Conservation (phyloP, 2,113 vertebrate genomes). For the Apistogramma diplotaenia region DNA sequence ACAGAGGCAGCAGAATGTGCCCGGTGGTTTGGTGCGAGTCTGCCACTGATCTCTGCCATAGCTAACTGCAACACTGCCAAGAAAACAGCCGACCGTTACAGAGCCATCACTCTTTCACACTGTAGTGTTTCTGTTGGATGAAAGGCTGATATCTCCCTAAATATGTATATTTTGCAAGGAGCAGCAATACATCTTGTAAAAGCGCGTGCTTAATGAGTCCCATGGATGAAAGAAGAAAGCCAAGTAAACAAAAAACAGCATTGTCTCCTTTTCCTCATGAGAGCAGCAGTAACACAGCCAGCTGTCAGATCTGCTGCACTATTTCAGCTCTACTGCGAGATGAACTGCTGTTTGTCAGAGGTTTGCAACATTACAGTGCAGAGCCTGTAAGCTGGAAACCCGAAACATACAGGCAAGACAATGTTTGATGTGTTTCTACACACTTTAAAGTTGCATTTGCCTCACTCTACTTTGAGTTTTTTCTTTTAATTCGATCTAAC, state of each 20-base stretch:
- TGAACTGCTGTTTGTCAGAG: constrained; percentile 32
- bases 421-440: neutral
- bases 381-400: constrained; percentile 2
- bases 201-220: neutral
- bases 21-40: constrained; percentile 4
- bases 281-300: neutral
- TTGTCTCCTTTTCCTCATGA: neutral
- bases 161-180: neutral
- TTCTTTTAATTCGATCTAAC: neutral
- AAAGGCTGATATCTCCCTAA: neutral
- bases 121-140: constrained; percentile 5
- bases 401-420: constrained; percentile 13
- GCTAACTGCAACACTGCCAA: neutral
- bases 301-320: constrained; percentile 10
- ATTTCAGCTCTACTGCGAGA: constrained; percentile 14
- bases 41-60: constrained; percentile 9
- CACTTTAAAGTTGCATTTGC: neutral
- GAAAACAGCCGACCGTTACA: neutral
- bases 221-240: neutral
- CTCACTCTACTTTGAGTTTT: neutral
- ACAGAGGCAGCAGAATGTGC: neutral
- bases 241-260: neutral
- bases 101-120: neutral
- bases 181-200: neutral
- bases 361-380: neutral